These are phyloP conservation scores for Trichogramma evanescens DNA, from an alignment of 2,888 invertebrate genomes.

Conservation along the genomic window DNA sequence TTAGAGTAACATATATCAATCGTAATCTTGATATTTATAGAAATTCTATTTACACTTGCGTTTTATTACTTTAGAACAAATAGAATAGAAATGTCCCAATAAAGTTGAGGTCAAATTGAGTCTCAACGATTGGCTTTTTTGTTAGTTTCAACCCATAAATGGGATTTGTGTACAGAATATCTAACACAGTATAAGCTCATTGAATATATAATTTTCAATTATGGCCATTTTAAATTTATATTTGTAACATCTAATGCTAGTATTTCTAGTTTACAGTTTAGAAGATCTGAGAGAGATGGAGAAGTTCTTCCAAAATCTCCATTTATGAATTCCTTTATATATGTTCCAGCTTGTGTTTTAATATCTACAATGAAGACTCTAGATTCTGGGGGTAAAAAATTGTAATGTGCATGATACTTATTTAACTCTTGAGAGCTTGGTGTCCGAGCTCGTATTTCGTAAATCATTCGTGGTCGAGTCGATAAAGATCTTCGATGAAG, in stretches of 20 bases:
- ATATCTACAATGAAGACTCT: conserved; percentile 61
- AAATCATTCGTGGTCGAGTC: conserved; percentile 60
- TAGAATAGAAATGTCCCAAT: no score
- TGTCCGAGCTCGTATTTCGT: conserved; percentile 56
- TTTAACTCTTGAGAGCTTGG: conserved; percentile 27
- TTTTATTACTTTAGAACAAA: no score
- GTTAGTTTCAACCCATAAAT: no score
- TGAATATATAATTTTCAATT: conserved; percentile 10
- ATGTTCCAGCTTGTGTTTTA: conserved; percentile 86
- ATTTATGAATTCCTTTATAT: conserved; percentile 96
- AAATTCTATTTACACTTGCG: no score
- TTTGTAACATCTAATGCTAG: conserved; percentile 82
- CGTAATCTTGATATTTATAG: no score
- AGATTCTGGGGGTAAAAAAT: conserved; percentile 30
- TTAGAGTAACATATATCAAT: no score
- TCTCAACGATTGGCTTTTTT: no score
- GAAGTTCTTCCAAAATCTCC: conserved; percentile 87
- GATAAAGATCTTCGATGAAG: conserved; percentile 76
- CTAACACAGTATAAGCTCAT: no score
- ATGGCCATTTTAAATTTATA: conserved; percentile 73
- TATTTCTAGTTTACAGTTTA: conserved; percentile 72
- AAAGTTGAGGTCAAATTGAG: no score
- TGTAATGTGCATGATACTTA: conserved; percentile 21
- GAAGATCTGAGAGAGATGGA: conserved; percentile 67
- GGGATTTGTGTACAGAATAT: no score